Conservation (phyloP, 2,888 invertebrate genomes). For the Drosophila pseudotalamancana region DNA sequence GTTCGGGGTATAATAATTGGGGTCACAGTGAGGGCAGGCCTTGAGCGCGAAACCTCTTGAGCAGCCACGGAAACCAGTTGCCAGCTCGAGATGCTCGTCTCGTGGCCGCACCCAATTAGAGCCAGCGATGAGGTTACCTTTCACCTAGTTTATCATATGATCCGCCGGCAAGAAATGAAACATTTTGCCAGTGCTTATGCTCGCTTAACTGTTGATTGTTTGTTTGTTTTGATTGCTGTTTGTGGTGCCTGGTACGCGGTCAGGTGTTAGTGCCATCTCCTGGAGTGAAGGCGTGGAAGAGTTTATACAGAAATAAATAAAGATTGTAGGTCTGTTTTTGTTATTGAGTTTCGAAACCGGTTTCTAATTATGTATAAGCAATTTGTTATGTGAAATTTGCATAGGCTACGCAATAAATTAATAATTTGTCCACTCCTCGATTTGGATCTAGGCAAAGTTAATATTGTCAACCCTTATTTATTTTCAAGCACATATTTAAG, state of each 20-base stretch:
- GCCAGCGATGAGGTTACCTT: background rate
- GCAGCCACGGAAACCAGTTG: conserved; percentile 9
- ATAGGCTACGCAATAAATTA: background rate
- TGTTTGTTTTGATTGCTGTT: conserved; percentile 19
- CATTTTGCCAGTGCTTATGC: background rate
- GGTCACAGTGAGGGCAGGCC: background rate
- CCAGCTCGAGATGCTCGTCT: background rate
- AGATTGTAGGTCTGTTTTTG: background rate
- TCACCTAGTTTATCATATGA: conserved; percentile 10
- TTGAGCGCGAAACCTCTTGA: background rate
- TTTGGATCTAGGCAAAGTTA: too few relatives aligned
- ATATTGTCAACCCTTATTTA: too few relatives aligned
- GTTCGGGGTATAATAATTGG: too few relatives aligned
- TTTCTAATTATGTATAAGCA: conserved; percentile 20
- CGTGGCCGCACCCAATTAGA: background rate
- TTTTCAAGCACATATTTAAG: too few relatives aligned
- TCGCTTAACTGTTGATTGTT: background rate
- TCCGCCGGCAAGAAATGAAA: conserved; percentile 22
- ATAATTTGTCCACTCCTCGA: too few relatives aligned
- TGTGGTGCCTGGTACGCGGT: conserved; percentile 21
- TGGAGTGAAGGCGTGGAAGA: conserved; percentile 5
- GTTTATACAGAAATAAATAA: background rate
- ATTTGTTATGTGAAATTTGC: conserved; percentile 5
- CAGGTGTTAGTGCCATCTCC: conserved; percentile 5
- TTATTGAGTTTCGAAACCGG: conserved; percentile 23